These are phyloP conservation scores for Enteromius radiatus DNA, from an alignment of 2,797 vertebrate genomes.

Conservation along the genomic window DNA sequence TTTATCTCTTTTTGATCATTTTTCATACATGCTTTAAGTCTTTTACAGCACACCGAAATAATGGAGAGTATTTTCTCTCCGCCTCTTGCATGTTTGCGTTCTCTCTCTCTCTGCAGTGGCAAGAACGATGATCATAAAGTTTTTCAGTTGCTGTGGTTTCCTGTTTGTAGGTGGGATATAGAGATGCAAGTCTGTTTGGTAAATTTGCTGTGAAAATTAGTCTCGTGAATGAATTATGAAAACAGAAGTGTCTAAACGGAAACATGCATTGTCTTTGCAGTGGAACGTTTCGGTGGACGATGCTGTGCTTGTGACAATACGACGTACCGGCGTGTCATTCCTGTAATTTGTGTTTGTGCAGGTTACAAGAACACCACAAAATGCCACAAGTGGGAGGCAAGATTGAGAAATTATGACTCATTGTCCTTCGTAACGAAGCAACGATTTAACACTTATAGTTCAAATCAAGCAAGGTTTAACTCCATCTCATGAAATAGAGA, in stretches of 20 bases:
- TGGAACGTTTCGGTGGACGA: slow-evolving; percentile 31
- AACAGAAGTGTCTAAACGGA: slow-evolving; percentile 15
- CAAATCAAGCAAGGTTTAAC: background rate
- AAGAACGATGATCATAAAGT: slow-evolving; percentile 56
- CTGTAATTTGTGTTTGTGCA: slow-evolving; percentile 45
- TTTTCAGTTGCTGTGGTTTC: slow-evolving; percentile 74
- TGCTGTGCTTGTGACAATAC: slow-evolving; percentile 24
- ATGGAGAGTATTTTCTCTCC: background rate
- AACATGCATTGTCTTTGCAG: background rate
- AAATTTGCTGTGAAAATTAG: slow-evolving; percentile 48
- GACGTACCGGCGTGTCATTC: background rate
- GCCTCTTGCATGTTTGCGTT: slow-evolving; percentile 5
- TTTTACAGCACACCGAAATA: background rate
- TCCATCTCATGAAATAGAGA: background rate
- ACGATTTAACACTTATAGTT: background rate
- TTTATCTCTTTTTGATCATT: background rate
- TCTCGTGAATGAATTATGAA: slow-evolving; percentile 45
- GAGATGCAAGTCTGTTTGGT: slow-evolving; percentile 37
- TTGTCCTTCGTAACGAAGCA: background rate
- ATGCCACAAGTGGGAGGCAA: slow-evolving; percentile 45
- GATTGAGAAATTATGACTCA: slow-evolving; percentile 41
- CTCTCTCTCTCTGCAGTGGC: slow-evolving; percentile 9
- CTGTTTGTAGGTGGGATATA: slow-evolving; percentile 76
- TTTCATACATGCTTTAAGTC: background rate
- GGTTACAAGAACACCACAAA: slow-evolving; percentile 26